Conservation (phyloP, 2,888 invertebrate species). For the Hyposoter dolosus region DNA sequence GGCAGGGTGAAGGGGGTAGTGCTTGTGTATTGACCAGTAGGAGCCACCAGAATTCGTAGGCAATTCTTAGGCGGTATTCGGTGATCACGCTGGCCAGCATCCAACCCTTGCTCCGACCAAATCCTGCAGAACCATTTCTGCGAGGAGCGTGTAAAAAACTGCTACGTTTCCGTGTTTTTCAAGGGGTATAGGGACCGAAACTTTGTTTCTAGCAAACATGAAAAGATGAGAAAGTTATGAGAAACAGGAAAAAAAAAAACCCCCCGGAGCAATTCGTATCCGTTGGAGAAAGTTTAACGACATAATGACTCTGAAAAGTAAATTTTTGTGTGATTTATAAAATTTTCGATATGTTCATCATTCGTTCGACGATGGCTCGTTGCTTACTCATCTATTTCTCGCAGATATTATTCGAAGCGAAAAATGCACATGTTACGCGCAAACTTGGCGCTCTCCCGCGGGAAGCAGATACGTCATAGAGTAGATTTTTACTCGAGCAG, state of each 20-base stretch:
- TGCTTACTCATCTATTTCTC: neutral
- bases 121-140: neutral
- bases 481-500: conserved; percentile 16
- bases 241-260: neutral
- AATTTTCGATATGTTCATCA: neutral
- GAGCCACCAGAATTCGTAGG: conserved; percentile 29
- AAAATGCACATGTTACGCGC: conserved; percentile 15
- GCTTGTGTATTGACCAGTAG: conserved; percentile 59
- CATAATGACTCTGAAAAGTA: neutral
- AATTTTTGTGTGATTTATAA: conserved; percentile 2
- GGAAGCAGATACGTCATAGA: conserved; percentile 7
- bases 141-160: neutral
- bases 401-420: conserved; percentile 4
- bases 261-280: neutral
- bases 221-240: neutral
- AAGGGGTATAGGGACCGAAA: neutral
- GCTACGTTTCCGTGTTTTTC: neutral
- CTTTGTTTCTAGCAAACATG: neutral
- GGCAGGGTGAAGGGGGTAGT: neutral
- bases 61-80: conserved; percentile 9
- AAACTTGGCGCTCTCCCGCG: conserved; percentile 15
- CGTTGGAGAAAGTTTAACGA: neutral
- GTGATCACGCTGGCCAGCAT: conserved; percentile 57
- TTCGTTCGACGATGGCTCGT: neutral
- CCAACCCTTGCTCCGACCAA: conserved; percentile 32